Base-by-base conservation (phyloP, 1,140 invertebrate genomes). In the Drosophila prosaltans region DNA sequence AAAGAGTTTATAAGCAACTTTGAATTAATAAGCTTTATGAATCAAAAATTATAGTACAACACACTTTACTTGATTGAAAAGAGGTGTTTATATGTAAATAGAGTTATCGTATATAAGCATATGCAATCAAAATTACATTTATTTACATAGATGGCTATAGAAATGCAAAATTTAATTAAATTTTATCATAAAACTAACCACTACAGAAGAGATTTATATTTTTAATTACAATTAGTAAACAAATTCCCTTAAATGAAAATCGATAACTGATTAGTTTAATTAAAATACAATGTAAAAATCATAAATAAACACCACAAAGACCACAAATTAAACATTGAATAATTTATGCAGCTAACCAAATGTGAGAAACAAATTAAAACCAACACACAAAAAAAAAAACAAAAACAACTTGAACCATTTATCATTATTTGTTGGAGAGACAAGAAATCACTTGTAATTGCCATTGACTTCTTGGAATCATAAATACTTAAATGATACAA, bases 391-490 rank as follows among this genome's bases (percentile, higher is more conserved):
- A 48, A 48, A 36, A 48, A 48, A 48, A 48, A n/a, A 21, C 7
- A 48, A 45, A 21, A 16, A 16, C n/a, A 45, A 45, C 1, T 21
- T 16, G 24, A 51, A 51, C 24, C 21, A 26, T 51, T 51, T 51
- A 26, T 51, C 45, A 26, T 51, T 51, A 51, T 51, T 51, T 51
- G 24, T 51, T 8, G 21, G 3, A 51, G 9, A 26, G 45, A 51
- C 21, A 26, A 51, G 45, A 51, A 51, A 51, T 51, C 45, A 51
- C 26, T 51, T 51, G 9, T 51, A 51, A 51, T 51, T 51, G 45
- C 21, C 45, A 51, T 51, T 51, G 45, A 51, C 21, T 51, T 51
- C 45, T 8, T 51, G 45, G 45, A 51, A 51, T 51, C 45, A 51
- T 51, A 51, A 51, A 51, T 51, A 51, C 21, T 51, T 2, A 51